Evolutionary conservation across 1,140 invertebrate species (phyloP), one percentile per base, ranked within the genome.

Genomic region (Eurosta solidaginis): DNA sequence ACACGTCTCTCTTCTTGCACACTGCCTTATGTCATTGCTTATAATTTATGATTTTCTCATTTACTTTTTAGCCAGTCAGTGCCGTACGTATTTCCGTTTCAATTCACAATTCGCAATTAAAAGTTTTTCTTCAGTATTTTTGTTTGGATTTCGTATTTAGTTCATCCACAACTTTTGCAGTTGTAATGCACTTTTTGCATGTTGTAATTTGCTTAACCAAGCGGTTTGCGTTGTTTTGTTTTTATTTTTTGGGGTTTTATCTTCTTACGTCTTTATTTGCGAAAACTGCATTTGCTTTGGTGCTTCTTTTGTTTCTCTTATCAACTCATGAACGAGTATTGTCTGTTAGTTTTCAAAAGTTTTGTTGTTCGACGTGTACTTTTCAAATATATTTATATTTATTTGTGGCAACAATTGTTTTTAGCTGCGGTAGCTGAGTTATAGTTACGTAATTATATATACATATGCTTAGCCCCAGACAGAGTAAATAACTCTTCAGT

Each of bases 41-140:
- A 20, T 7, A 42, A 40, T 68, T 68, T 68, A 68, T 33, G 29
- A 68, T 3, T 20, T 68, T 5, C 33, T 68, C n/a, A 42, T 36
- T 68, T 40, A 17, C 59, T 17, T 42, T 36, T 36, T 68, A 40
- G 5, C 4, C 29, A 68, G 4, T 47, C 29, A 68, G 4, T 47
- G n/a, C 14, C 59, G 36, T 68, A 20, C 33, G 59, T 68, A 68
- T 40, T 68, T 68, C 59, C 59, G 59, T 68, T 68, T 68, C 36
- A 68, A 40, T 52, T 22, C 49, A 52, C 49, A 52, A 52, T 68
- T 68, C 33, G 29, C 59, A 68, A 68, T 68, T 68, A 68, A 40
- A 68, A 68, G n/a, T 68, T 68, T 68, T 40, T 17, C 17, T 20
- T n/a, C n/a, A n/a, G n/a, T n/a, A 68, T 68, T 7, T 40, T 40